Conservation (phyloP, 2,888 invertebrate species). For the Ethmia dodecea region DNA sequence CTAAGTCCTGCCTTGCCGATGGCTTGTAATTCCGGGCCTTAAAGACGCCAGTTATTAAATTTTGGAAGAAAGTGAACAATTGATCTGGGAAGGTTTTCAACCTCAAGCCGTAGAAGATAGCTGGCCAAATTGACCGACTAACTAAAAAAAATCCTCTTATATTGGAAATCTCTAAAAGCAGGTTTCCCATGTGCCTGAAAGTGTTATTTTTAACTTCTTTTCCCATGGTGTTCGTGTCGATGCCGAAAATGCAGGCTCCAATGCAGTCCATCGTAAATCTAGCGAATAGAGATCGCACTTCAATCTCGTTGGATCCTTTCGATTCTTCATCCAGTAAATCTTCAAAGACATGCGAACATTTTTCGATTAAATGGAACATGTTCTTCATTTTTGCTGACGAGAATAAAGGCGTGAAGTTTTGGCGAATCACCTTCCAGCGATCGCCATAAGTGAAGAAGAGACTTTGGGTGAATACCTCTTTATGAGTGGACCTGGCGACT, state of each 20-base stretch:
- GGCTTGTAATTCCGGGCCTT: constrained; percentile 14
- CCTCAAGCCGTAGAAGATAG: constrained; percentile 29
- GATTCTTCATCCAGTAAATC: constrained; percentile 5
- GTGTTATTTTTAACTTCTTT: constrained; percentile 22
- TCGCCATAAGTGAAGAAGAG: constrained; percentile 40
- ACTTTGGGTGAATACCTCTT: constrained; percentile 31
- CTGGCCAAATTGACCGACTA: constrained; percentile 31
- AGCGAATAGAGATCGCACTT: background rate
- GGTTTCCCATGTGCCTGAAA: constrained; percentile 26
- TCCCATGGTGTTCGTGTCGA: constrained; percentile 20
- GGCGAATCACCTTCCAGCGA: constrained; percentile 42
- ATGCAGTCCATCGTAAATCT: constrained; percentile 21
- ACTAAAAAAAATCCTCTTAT: constrained; percentile 19
- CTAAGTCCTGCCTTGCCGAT: constrained; percentile 20
- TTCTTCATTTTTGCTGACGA: constrained; percentile 42
- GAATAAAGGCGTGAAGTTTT: constrained; percentile 44
- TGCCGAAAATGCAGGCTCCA: constrained; percentile 30
- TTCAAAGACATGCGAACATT: constrained; percentile 16
- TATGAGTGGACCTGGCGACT: constrained; percentile 24
- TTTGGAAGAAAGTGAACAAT: constrained; percentile 23
- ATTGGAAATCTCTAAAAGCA: constrained; percentile 21
- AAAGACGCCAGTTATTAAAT: constrained; percentile 16
- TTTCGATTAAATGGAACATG: constrained; percentile 24
- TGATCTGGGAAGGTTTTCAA: constrained; percentile 23
- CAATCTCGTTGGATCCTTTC: constrained; percentile 19